Percentiles rank a stretch among this genome's conserved stretches.
Conservation (phyloP, 2,888 invertebrate genomes). For the Pterostichus niger region DNA sequence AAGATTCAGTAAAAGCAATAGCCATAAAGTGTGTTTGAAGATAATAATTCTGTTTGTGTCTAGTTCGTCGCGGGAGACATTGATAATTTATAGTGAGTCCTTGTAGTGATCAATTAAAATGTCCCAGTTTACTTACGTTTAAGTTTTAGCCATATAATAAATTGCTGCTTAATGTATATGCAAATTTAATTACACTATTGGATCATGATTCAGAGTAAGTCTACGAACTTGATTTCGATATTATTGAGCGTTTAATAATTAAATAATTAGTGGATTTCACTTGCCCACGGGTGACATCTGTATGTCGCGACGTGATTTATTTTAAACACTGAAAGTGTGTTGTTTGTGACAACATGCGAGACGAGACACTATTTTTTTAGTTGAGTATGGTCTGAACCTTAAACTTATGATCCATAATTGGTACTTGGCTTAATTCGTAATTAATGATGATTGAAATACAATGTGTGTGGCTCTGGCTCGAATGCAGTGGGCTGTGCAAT, state of each 20-base stretch:
- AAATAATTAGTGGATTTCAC: constrained; percentile 67
- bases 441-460: constrained; percentile 37
- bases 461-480: constrained; percentile 31
- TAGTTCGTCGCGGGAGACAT: constrained; percentile 10
- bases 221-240: constrained; percentile 59
- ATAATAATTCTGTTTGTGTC: constrained; percentile 28
- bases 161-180: constrained; percentile 64
- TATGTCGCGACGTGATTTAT: constrained; percentile 57
- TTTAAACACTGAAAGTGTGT: constrained; percentile 64
- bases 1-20: neutral
- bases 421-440: constrained; percentile 42
- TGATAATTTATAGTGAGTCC: constrained; percentile 47
- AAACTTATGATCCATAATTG: constrained; percentile 49
- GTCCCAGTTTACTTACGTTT: constrained; percentile 52
- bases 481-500: neutral
- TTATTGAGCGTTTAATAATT: constrained; percentile 62
- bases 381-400: constrained; percentile 1
- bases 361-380: constrained; percentile 36
- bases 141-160: constrained; percentile 54
- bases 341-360: constrained; percentile 33
- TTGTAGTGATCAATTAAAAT: constrained; percentile 59
- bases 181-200: constrained; percentile 65
- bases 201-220: constrained; percentile 64
- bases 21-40: neutral
- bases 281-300: constrained; percentile 67